A percentile compares a stretch with the other conserved stretches of the same genome.
Evolutionary conservation across 2,113 vertebrate genomes (phyloP).

Genomic region (Halichoeres trimaculatus): DNA sequence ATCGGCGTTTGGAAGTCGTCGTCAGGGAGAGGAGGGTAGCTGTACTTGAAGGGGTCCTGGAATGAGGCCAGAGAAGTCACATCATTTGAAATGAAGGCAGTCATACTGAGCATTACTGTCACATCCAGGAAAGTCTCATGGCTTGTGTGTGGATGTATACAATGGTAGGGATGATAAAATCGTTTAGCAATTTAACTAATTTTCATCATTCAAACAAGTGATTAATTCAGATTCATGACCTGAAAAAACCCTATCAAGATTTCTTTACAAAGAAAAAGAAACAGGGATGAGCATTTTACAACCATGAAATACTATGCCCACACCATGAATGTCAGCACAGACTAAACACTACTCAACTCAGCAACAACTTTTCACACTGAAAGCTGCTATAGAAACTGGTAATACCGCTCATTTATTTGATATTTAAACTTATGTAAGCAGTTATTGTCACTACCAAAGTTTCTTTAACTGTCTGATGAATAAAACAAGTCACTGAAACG

Average conservation of each 20-base stretch:
- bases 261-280: neutral
- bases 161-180: neutral
- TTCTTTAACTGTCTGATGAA: neutral
- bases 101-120: neutral
- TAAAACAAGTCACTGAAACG: slow-evolving; percentile 57
- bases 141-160: neutral
- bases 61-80: slow-evolving; percentile 10
- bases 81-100: neutral
- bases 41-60: slow-evolving; percentile 96
- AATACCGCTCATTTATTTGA: no score
- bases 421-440: no score
- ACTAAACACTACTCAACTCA: no score
- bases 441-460: neutral
- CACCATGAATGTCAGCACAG: no score
- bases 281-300: no score
- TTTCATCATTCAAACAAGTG: neutral
- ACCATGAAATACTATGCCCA: no score
- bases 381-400: no score
- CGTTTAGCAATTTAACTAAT: neutral
- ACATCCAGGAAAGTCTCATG: neutral
- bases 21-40: slow-evolving; percentile 95
- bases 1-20: slow-evolving; percentile 97
- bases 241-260: neutral
- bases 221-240: neutral
- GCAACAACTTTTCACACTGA: no score